Evolutionary conservation across 2,888 invertebrate genomes (phyloP).

Genomic region (Chelonus formosanus): DNA sequence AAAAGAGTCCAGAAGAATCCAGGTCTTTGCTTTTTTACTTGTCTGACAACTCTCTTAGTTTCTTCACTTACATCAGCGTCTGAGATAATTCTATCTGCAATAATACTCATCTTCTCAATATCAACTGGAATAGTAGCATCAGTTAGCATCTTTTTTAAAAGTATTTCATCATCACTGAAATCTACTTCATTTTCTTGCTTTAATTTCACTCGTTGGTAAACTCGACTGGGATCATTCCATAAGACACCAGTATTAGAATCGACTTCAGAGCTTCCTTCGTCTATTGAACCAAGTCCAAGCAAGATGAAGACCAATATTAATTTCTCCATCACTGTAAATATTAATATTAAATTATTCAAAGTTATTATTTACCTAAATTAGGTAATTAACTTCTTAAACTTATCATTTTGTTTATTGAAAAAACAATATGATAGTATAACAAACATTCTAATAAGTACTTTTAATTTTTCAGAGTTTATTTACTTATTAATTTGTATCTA

Average conservation of each 20-base stretch:
- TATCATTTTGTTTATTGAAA: too few species aligned
- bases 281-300: neutral
- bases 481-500: too few species aligned
- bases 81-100: constrained; percentile 48
- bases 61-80: constrained; percentile 52
- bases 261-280: neutral
- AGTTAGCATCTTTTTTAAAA: constrained; percentile 30
- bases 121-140: constrained; percentile 34
- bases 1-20: constrained; percentile 62
- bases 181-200: constrained; percentile 28
- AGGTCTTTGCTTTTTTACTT: constrained; percentile 54
- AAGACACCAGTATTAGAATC: too few species aligned
- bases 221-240: too few species aligned
- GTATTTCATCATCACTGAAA: constrained; percentile 22
- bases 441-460: too few species aligned
- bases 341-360: neutral
- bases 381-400: too few species aligned
- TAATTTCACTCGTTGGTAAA: neutral
- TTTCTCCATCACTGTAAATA: constrained; percentile 7
- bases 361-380: neutral
- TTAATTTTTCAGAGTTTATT: too few species aligned
- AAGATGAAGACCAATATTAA: neutral
- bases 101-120: constrained; percentile 40
- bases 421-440: too few species aligned
- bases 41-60: constrained; percentile 54